Conservation (phyloP, 2,797 vertebrate genomes). For the Amblyraja radiata region DNA sequence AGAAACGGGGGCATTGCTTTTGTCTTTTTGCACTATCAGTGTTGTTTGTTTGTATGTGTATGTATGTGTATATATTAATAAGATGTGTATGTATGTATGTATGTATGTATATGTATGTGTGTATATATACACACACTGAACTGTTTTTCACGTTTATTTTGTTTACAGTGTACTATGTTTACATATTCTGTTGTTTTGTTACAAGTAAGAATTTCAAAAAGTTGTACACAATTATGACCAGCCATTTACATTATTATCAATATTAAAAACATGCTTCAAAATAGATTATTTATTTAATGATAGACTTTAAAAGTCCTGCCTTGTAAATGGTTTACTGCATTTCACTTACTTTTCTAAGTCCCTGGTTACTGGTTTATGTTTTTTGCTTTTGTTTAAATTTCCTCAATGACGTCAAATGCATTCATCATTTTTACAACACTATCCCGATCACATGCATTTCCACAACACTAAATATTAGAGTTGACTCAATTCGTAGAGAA, state of each 20-base stretch:
- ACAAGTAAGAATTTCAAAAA: neutral
- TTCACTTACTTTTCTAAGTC: neutral
- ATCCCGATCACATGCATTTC: neutral
- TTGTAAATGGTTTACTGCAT: neutral
- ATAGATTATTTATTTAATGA: conserved; percentile 25
- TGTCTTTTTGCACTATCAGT: too few relatives aligned
- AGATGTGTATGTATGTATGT: too few relatives aligned
- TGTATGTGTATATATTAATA: too few relatives aligned
- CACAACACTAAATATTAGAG: neutral
- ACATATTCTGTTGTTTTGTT: too few relatives aligned
- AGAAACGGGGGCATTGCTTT: too few relatives aligned
- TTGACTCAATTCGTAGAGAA: neutral
- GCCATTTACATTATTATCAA: neutral
- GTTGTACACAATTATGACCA: neutral
- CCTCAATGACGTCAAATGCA: neutral
- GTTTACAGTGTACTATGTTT: too few relatives aligned
- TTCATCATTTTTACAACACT: neutral
- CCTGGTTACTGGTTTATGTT: neutral
- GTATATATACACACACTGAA: too few relatives aligned
- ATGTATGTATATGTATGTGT: too few relatives aligned
- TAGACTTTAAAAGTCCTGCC: conserved; percentile 26
- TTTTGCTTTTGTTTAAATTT: neutral
- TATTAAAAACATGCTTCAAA: conserved; percentile 24
- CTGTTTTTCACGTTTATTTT: too few relatives aligned
- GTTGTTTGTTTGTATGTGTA: too few relatives aligned